A percentile compares a stretch with the other conserved stretches of the same genome.
These are phyloP conservation scores for Ceuthmochares aereus DNA, from an alignment of 2,113 vertebrate species.

Conservation along the genomic window DNA sequence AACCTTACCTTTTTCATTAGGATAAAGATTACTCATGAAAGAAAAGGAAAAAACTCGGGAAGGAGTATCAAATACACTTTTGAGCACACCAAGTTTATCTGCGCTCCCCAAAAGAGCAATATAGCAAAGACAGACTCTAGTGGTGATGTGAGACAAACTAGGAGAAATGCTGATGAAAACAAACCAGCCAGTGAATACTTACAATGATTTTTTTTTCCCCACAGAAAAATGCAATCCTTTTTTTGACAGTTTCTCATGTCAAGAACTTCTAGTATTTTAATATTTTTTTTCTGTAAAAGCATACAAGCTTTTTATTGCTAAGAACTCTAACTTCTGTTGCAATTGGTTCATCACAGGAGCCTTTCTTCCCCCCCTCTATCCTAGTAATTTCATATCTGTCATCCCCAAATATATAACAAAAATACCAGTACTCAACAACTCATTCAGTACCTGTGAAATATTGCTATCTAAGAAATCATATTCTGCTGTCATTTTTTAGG, in stretches of 20 bases:
- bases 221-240: neutral
- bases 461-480: neutral
- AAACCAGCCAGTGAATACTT: neutral
- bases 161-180: neutral
- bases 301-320: neutral
- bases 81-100: neutral
- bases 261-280: neutral
- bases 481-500: neutral
- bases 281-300: neutral
- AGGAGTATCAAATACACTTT: neutral
- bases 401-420: neutral
- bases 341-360: accelerated
- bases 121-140: neutral
- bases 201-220: neutral
- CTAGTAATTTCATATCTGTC: neutral
- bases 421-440: neutral
- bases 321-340: neutral
- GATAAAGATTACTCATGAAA: neutral
- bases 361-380: neutral
- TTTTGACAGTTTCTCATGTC: neutral
- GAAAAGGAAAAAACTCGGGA: neutral
- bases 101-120: neutral
- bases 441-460: neutral
- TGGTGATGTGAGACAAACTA: neutral
- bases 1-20: neutral